Percentiles rank a stretch among this genome's conserved stretches.
phyloP scores from a whole-genome alignment of 2,113 vertebrate genomes.

The Anseranas semipalmata region DNA sequence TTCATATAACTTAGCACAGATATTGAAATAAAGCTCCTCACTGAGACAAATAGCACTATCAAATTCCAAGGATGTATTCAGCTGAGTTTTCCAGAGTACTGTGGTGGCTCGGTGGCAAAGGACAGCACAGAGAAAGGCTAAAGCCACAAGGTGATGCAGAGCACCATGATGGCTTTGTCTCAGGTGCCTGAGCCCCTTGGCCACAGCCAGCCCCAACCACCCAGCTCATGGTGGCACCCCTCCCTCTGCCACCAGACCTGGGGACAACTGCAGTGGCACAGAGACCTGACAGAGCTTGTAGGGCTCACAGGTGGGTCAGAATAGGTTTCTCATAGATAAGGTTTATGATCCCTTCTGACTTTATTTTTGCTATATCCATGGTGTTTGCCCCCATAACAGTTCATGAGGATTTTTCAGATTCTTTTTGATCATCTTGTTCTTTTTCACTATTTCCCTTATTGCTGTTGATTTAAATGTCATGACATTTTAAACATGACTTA shows the following conservation, averaged over 20 bases:
- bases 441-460: constrained; percentile 57
- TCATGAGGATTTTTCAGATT: constrained; percentile 34
- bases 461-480: constrained; percentile 74
- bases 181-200: not conserved
- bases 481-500: constrained; percentile 75
- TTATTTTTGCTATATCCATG: not conserved
- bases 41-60: not conserved
- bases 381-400: not conserved
- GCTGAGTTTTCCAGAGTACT: not conserved
- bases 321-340: not conserved
- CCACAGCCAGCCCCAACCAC: not conserved
- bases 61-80: not conserved
- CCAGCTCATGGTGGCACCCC: not conserved
- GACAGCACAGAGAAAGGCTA: not conserved
- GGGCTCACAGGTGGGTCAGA: not conserved
- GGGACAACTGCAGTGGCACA: not conserved
- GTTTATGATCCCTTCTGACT: not conserved
- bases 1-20: not conserved
- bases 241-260: not conserved
- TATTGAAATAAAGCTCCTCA: not conserved
- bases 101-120: not conserved
- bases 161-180: not conserved
- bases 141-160: not conserved
- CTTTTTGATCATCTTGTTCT: constrained; percentile 52
- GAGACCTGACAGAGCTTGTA: not conserved